Percentiles rank a stretch among this genome's conserved stretches.
These are phyloP conservation scores for Xiphophorus maculatus DNA, from an alignment of 2,113 vertebrate genomes.

Conservation along the genomic window DNA sequence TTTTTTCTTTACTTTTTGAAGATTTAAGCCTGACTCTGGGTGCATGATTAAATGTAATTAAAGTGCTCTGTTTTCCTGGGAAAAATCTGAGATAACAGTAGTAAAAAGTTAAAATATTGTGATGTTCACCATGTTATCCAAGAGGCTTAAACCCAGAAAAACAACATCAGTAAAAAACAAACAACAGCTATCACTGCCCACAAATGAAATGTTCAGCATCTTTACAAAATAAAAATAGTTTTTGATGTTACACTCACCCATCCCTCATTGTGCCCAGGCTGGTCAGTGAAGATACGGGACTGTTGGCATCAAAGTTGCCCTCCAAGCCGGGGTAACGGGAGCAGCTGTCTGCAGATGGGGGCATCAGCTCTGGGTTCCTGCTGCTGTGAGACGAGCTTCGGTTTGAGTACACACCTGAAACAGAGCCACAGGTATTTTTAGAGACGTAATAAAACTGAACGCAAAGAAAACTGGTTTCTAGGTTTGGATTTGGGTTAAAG, in stretches of 20 bases:
- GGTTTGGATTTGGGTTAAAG: not conserved
- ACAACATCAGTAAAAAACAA: not conserved
- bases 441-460: not conserved
- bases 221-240: not conserved
- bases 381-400: conserved; percentile 38
- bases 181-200: conserved; percentile 10
- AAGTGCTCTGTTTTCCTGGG: conserved; percentile 21
- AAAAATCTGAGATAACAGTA: conserved; percentile 5
- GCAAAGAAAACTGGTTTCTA: not conserved
- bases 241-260: conserved; percentile 51
- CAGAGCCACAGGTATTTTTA: not conserved
- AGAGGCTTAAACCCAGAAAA: not conserved
- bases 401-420: conserved; percentile 63
- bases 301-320: conserved; percentile 54
- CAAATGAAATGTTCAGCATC: conserved; percentile 6
- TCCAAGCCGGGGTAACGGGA: conserved; percentile 58
- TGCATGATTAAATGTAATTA: conserved; percentile 34
- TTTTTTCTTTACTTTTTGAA: conserved; percentile 9
- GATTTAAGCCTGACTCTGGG: conserved; percentile 29
- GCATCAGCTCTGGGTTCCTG: conserved; percentile 44
- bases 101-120: conserved; percentile 4
- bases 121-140: not conserved
- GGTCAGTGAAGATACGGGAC: conserved; percentile 45
- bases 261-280: conserved; percentile 48
- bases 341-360: conserved; percentile 45